These are phyloP conservation scores for Manis javanica DNA, from an alignment of 2,797 vertebrate species.

Conservation along the genomic window DNA sequence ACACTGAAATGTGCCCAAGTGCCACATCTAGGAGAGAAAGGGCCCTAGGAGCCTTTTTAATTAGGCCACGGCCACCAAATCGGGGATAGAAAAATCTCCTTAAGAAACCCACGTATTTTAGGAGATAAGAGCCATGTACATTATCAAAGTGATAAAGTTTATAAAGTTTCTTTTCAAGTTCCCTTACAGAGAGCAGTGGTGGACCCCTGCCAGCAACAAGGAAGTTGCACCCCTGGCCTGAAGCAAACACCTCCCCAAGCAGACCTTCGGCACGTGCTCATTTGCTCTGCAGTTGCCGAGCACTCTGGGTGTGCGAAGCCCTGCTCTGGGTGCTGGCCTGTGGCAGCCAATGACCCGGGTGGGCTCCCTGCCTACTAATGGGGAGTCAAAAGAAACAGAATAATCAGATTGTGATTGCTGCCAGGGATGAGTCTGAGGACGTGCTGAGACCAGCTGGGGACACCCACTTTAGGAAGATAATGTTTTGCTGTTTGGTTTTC, in stretches of 20 bases:
- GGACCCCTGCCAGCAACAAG: background rate
- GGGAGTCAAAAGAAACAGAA: background rate
- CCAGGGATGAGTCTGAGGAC: background rate
- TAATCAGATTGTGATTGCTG: background rate
- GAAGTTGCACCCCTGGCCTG: background rate
- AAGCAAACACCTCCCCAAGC: conserved; percentile 19
- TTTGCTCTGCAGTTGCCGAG: background rate
- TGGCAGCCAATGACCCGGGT: background rate
- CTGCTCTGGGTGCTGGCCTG: background rate
- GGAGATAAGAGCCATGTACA: background rate
- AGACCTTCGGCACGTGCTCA: background rate
- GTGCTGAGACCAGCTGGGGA: background rate
- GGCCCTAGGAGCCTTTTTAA: background rate
- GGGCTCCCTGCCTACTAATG: background rate
- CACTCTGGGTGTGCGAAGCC: background rate
- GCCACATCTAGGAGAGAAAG: conserved; percentile 38
- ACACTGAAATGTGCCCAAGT: background rate
- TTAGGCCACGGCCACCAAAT: background rate
- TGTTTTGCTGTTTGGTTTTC: background rate
- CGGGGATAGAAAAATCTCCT: conserved; percentile 13
- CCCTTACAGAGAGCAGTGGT: background rate
- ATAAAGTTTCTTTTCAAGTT: conserved; percentile 2
- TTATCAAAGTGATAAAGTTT: background rate
- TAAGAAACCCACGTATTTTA: background rate
- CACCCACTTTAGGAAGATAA: background rate